Conservation (phyloP, 2,113 vertebrate genomes). For the Hippocampus guttulatus region DNA sequence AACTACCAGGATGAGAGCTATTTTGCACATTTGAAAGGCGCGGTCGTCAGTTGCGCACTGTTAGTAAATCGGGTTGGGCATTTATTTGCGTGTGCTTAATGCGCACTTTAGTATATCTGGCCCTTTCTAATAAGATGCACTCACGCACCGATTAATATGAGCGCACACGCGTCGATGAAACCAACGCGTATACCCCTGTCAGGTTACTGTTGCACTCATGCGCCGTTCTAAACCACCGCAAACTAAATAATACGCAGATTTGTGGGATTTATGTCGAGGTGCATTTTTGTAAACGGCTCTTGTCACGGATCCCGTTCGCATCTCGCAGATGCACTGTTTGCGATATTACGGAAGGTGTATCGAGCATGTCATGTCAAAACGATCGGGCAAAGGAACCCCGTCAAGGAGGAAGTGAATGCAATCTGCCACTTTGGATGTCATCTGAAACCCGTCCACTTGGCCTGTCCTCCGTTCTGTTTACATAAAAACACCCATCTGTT, state of each 20-base stretch:
- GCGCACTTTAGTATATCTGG: too few relatives aligned
- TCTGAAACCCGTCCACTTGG: slow-evolving; percentile 33
- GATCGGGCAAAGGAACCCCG: slow-evolving; percentile 13
- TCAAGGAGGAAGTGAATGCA: slow-evolving; percentile 15
- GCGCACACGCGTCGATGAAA: not conserved
- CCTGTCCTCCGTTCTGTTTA: slow-evolving; percentile 37
- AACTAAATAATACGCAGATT: not conserved
- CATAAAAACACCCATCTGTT: slow-evolving; percentile 45
- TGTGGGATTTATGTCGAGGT: not conserved
- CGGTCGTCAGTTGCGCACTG: too few relatives aligned
- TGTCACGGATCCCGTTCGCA: too few relatives aligned
- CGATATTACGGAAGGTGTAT: not conserved
- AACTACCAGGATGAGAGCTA: too few relatives aligned
- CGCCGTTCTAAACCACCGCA: not conserved
- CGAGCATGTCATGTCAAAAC: not conserved
- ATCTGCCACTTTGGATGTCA: slow-evolving; percentile 23
- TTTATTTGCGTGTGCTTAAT: too few relatives aligned
- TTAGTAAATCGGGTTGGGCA: too few relatives aligned
- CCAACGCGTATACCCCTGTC: not conserved
- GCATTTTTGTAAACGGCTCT: not conserved
- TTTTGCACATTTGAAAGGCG: too few relatives aligned
- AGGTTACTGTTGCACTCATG: not conserved
- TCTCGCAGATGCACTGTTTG: too few relatives aligned
- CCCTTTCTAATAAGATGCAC: slow-evolving; percentile 39
- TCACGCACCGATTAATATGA: not conserved